phyloP scores from a whole-genome alignment of 2,888 invertebrate genomes.

The Chloroclysta siterata region DNA sequence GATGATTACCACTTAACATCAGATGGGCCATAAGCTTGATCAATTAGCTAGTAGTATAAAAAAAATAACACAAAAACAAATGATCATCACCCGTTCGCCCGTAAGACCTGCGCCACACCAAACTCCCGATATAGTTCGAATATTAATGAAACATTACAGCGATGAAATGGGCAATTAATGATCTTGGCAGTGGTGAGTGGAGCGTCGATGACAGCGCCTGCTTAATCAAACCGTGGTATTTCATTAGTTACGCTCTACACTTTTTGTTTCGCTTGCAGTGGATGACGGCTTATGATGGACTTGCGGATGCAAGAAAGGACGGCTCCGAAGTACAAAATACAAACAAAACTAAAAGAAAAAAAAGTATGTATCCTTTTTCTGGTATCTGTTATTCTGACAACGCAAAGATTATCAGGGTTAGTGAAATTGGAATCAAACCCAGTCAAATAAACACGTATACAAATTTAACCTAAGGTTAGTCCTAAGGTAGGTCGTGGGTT shows the following conservation, averaged over 20 bases:
- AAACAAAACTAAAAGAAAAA: neutral
- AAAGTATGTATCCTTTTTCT: neutral
- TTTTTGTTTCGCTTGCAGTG: constrained; percentile 57
- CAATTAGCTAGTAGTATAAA: too few species aligned
- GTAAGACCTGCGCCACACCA: constrained; percentile 35
- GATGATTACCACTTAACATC: too few species aligned
- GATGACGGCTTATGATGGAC: constrained; percentile 41
- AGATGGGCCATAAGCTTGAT: too few species aligned
- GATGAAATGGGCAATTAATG: constrained; percentile 80
- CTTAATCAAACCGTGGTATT: constrained; percentile 74
- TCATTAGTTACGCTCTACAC: constrained; percentile 73
- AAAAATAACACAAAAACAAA: constrained; percentile 1
- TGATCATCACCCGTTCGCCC: constrained; percentile 12
- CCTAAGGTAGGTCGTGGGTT: too few species aligned
- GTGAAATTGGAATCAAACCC: too few species aligned
- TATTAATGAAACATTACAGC: constrained; percentile 75
- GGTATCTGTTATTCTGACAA: neutral
- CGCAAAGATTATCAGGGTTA: too few species aligned
- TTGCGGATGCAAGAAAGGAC: constrained; percentile 31
- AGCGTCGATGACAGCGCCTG: constrained; percentile 68
- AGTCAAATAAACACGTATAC: too few species aligned
- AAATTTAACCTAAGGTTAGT: too few species aligned
- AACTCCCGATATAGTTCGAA: constrained; percentile 62
- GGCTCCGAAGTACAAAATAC: constrained; percentile 5
- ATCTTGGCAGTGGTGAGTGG: constrained; percentile 64